phyloP scores from a whole-genome alignment of 2,797 vertebrate genomes.

The Siniperca scherzeri region DNA sequence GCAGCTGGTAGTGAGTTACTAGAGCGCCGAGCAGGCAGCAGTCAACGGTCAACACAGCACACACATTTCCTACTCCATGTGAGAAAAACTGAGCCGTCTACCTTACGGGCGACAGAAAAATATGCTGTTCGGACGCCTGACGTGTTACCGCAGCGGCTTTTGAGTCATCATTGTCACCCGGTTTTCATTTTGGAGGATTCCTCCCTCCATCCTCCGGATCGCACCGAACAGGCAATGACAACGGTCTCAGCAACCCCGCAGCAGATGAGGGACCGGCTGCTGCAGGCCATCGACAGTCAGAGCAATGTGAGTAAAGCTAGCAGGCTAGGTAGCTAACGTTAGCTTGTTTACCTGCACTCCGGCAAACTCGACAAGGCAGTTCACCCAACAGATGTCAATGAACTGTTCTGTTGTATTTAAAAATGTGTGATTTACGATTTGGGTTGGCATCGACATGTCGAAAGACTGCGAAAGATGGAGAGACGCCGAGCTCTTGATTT shows the following conservation, averaged over 20 bases:
- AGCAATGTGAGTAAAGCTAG: conserved; percentile 93
- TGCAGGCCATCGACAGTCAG: conserved; percentile 97
- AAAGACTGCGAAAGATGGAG: background rate
- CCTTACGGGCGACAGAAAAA: conserved; percentile 71
- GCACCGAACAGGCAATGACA: conserved; percentile 96
- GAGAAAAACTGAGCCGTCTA: conserved; percentile 71
- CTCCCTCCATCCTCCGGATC: conserved; percentile 90
- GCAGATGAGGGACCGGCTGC: conserved; percentile 99
- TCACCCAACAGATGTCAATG: background rate
- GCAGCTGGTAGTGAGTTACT: conserved; percentile 79
- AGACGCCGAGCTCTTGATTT: conserved; percentile 45
- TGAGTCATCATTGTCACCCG: conserved; percentile 78
- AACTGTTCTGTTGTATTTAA: background rate
- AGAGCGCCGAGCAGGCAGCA: conserved; percentile 76
- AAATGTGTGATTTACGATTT: background rate
- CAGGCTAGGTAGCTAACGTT: conserved; percentile 57
- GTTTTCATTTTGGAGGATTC: conserved; percentile 87
- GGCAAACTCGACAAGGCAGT: conserved; percentile 31
- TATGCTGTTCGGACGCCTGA: conserved; percentile 81
- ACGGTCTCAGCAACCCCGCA: conserved; percentile 98
- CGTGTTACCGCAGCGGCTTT: conserved; percentile 75
- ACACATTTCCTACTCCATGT: conserved; percentile 74
- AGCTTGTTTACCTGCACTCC: conserved; percentile 66
- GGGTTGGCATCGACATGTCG: background rate
- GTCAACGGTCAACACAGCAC: conserved; percentile 61